phyloP scores from a whole-genome alignment of 2,113 vertebrate genomes.

The Tetraodon nigroviridis region DNA sequence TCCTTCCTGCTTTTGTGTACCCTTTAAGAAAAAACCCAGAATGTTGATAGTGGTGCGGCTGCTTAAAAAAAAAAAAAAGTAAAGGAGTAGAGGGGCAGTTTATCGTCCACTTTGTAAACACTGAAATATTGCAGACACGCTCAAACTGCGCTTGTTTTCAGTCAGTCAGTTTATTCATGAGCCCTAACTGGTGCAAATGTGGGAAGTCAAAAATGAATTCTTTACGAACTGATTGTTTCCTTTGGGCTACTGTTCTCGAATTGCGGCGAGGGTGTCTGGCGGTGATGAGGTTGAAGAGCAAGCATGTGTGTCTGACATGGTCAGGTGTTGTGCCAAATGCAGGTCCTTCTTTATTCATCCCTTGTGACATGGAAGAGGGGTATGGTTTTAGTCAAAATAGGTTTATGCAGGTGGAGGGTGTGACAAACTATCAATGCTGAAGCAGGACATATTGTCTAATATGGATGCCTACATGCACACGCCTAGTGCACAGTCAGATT shows the following conservation, averaged over 20 bases:
- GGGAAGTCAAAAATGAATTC: conserved; percentile 41
- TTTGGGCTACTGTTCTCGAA: not conserved
- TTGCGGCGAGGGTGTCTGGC: not conserved
- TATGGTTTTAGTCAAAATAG: conserved; percentile 5
- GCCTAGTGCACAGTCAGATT: conserved; percentile 12
- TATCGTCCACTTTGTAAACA: conserved; percentile 65
- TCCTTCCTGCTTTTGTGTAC: conserved; percentile 50
- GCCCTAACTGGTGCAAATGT: conserved; percentile 5
- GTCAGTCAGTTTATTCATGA: conserved; percentile 45
- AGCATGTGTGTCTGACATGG: not conserved
- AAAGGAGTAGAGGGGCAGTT: conserved; percentile 15
- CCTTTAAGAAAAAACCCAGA: conserved; percentile 34
- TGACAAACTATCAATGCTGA: conserved; percentile 51
- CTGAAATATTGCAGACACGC: conserved; percentile 38
- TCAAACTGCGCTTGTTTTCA: conserved; percentile 16
- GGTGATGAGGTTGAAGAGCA: conserved; percentile 16
- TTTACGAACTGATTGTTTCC: conserved; percentile 57
- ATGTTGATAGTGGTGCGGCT: conserved; percentile 46
- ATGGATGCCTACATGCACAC: conserved; percentile 28
- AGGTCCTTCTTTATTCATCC: conserved; percentile 50
- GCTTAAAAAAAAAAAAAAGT: conserved; percentile 5
- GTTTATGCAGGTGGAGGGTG: conserved; percentile 41
- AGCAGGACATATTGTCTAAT: conserved; percentile 7
- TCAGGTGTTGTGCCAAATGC: not conserved
- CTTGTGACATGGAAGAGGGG: not conserved